Evolutionary conservation across 2,797 vertebrate genomes (phyloP).

Genomic region (Aphelocoma californica): DNA sequence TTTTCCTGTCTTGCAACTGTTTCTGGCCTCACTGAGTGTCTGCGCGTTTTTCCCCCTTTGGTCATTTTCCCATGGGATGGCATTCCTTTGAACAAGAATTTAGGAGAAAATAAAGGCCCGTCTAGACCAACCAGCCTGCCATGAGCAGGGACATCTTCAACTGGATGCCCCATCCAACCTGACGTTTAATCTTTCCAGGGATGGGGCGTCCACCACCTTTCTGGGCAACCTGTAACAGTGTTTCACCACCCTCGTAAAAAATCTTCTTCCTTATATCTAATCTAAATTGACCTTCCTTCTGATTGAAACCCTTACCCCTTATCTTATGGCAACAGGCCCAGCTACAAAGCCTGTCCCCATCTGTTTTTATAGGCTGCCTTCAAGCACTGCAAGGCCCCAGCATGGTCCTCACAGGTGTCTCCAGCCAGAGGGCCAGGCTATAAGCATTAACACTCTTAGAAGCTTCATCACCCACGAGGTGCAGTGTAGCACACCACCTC

Average conservation of each 20-base stretch:
- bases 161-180: neutral
- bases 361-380: neutral
- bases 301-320: neutral
- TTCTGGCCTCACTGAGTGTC: conserved; percentile 2
- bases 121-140: neutral
- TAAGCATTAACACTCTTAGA: accelerated
- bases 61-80: neutral
- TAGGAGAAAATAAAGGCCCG: neutral
- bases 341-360: neutral
- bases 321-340: neutral
- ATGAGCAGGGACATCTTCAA: neutral
- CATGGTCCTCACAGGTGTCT: neutral
- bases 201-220: neutral
- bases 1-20: conserved; percentile 26
- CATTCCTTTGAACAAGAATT: neutral
- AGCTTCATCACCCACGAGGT: neutral
- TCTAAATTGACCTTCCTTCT: neutral
- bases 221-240: neutral
- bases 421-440: accelerated
- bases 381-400: neutral
- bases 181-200: neutral
- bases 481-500: accelerated
- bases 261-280: neutral
- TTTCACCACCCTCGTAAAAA: neutral
- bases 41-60: neutral